Conservation (phyloP, 2,888 invertebrate species). For the Zygothrica quintamaculata region DNA sequence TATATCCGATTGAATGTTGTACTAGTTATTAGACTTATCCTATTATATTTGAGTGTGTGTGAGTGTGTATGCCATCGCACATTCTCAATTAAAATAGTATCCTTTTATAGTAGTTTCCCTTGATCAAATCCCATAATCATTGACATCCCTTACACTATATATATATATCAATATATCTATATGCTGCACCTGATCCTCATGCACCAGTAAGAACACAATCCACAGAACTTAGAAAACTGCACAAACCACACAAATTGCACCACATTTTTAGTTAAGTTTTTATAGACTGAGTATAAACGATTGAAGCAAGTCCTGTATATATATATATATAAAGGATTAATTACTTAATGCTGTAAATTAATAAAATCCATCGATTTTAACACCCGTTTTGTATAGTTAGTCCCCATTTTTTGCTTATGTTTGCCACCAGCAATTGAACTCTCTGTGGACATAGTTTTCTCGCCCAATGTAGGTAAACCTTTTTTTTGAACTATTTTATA, state of each 20-base stretch:
- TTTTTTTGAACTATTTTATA: too few species aligned
- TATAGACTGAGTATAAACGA: neutral
- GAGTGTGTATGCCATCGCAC: neutral
- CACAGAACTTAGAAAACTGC: constrained; percentile 13
- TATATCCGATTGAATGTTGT: constrained; percentile 52
- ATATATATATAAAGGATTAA: too few species aligned
- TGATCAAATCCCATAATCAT: constrained; percentile 6
- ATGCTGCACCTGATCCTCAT: neutral
- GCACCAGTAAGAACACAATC: constrained; percentile 12
- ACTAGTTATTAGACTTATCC: constrained; percentile 23
- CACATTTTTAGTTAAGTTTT: constrained; percentile 4
- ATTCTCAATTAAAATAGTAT: constrained; percentile 9
- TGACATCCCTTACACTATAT: neutral
- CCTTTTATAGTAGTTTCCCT: constrained; percentile 1
- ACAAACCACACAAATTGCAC: constrained; percentile 20
- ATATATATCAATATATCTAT: too few species aligned
- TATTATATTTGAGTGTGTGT: constrained; percentile 5
- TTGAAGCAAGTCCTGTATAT: neutral
- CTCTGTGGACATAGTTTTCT: too few species aligned
- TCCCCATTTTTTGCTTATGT: too few species aligned
- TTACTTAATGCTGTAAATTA: too few species aligned
- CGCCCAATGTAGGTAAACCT: too few species aligned
- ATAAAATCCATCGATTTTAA: too few species aligned
- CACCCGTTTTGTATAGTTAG: too few species aligned
- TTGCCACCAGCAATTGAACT: too few species aligned